Evolutionary conservation across 2,888 invertebrate species (phyloP).

Genomic region (Caenorhabditis virilis): DNA sequence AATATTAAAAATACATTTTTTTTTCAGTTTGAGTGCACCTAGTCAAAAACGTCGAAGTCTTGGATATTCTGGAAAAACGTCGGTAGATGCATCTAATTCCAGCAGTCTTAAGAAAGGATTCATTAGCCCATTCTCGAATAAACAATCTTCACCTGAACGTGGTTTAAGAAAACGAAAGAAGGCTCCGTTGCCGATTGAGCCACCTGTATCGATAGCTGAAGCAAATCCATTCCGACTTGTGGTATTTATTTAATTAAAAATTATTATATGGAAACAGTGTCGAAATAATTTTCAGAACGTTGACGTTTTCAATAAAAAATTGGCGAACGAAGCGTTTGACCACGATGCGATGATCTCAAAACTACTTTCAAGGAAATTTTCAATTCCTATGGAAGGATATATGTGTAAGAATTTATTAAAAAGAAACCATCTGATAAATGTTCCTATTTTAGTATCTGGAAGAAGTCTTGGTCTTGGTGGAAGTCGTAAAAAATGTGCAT

Average conservation of each 20-base stretch:
- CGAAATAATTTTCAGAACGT: slow-evolving; percentile 8
- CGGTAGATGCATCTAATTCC: slow-evolving; percentile 5
- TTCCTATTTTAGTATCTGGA: slow-evolving; percentile 54
- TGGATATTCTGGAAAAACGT: slow-evolving; percentile 27
- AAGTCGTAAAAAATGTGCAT: slow-evolving; percentile 47
- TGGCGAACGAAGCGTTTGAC: slow-evolving; percentile 27
- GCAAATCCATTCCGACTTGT: slow-evolving; percentile 28
- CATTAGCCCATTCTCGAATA: slow-evolving; percentile 23
- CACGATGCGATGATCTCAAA: slow-evolving; percentile 62
- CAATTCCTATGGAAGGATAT: slow-evolving; percentile 65
- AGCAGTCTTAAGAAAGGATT: slow-evolving; percentile 23
- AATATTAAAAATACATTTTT: background rate
- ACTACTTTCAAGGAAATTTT: slow-evolving; percentile 58
- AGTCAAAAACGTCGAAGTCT: slow-evolving; percentile 22
- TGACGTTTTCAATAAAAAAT: slow-evolving; percentile 18
- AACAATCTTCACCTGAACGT: slow-evolving; percentile 4
- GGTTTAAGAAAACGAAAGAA: slow-evolving; percentile 15
- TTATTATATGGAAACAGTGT: background rate
- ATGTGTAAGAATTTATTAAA: slow-evolving; percentile 48
- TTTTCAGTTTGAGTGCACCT: slow-evolving; percentile 9
- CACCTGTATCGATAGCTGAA: slow-evolving; percentile 31
- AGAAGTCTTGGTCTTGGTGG: slow-evolving; percentile 59
- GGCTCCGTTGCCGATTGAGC: slow-evolving; percentile 25
- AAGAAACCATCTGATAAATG: too few species aligned
- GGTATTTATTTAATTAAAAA: background rate